Evolutionary conservation across 2,113 vertebrate genomes (phyloP).

Genomic region (Entomyzon cyanotis): DNA sequence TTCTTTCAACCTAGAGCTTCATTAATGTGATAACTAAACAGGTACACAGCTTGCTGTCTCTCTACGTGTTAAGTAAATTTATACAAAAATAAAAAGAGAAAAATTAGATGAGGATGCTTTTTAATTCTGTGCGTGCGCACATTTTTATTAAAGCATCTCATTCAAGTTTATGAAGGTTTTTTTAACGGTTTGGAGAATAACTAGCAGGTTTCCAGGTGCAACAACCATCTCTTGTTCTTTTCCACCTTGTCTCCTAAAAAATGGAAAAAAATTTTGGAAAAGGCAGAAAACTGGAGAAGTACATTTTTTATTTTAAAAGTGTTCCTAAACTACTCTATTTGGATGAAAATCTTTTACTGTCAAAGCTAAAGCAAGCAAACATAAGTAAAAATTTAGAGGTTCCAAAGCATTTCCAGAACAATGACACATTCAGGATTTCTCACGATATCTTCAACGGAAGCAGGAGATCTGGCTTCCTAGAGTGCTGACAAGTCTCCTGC

Average conservation of each 20-base stretch:
- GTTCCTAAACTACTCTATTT: neutral
- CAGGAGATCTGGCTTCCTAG: neutral
- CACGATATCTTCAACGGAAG: neutral
- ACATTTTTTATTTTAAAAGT: neutral
- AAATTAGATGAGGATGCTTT: neutral
- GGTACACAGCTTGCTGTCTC: neutral
- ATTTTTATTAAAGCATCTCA: neutral
- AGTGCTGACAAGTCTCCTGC: neutral
- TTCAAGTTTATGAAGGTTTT: neutral
- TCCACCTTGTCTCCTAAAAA: neutral
- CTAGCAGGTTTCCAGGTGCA: neutral
- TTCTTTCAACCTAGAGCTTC: slow-evolving; percentile 31
- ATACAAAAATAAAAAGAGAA: slow-evolving; percentile 18
- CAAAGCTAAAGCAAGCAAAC: neutral
- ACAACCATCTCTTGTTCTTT: neutral
- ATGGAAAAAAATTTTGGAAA: neutral
- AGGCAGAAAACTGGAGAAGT: neutral
- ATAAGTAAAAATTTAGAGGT: neutral
- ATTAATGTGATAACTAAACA: slow-evolving; percentile 40
- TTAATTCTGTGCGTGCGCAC: neutral
- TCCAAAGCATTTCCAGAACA: neutral
- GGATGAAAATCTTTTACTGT: neutral
- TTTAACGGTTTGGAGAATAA: neutral
- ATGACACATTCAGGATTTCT: neutral
- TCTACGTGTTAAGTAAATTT: neutral